These are phyloP conservation scores for Chrysopilus asiliformis DNA, from an alignment of 2,888 invertebrate species.

Conservation along the genomic window DNA sequence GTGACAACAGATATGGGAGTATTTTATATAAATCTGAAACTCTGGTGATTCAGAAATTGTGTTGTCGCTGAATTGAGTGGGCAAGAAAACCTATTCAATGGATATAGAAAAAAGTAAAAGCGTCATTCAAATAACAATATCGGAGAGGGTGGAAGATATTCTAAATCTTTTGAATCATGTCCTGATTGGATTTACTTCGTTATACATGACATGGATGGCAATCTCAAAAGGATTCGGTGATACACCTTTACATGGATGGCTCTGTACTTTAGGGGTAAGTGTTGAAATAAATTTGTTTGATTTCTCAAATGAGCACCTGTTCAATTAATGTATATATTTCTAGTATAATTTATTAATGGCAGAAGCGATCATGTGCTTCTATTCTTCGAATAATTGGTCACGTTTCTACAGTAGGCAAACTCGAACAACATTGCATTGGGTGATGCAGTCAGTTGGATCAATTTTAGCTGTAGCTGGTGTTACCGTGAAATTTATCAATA, in stretches of 20 bases:
- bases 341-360: slow-evolving; percentile 30
- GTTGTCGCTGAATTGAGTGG: too few species aligned
- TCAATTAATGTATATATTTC: slow-evolving; percentile 1
- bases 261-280: slow-evolving; percentile 26
- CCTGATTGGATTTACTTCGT: slow-evolving; percentile 26
- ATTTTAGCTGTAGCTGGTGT: slow-evolving; percentile 40
- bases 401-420: slow-evolving; percentile 22
- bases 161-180: slow-evolving; percentile 31
- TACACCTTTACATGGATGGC: slow-evolving; percentile 30
- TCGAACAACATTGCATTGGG: slow-evolving; percentile 40
- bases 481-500: too few species aligned
- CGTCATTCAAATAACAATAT: too few species aligned
- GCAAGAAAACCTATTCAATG: too few species aligned
- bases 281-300: not conserved
- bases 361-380: slow-evolving; percentile 30
- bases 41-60: too few species aligned
- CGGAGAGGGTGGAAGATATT: too few species aligned
- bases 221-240: slow-evolving; percentile 25
- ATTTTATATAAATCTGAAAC: too few species aligned
- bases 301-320: not conserved
- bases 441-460: slow-evolving; percentile 40
- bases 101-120: too few species aligned
- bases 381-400: slow-evolving; percentile 5
- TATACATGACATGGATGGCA: slow-evolving; percentile 26
- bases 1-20: too few species aligned